A percentile compares a stretch with the other conserved stretches of the same genome.
Evolutionary conservation across 1,140 invertebrate species (phyloP).

Genomic region (Physella acuta): DNA sequence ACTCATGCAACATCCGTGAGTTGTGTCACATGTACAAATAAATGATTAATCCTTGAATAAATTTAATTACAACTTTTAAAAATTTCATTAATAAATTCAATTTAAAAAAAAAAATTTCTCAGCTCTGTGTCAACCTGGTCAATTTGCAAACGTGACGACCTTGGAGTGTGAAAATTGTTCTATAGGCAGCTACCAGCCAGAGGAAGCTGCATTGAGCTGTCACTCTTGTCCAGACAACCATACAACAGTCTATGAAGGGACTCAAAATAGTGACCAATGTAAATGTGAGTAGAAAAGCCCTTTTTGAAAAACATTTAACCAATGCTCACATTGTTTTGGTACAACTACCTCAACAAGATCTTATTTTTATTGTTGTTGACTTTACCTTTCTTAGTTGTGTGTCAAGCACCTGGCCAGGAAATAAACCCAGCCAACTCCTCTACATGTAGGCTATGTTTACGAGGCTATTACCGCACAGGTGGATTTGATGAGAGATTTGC

Average conservation of each 20-base stretch:
- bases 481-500: background rate
- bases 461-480: background rate
- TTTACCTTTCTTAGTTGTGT: constrained; percentile 1
- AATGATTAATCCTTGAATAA: too few relatives aligned
- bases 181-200: background rate
- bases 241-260: background rate
- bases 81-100: too few relatives aligned
- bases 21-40: too few relatives aligned
- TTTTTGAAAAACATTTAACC: too few relatives aligned
- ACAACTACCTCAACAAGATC: too few relatives aligned
- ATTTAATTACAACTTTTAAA: too few relatives aligned
- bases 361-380: too few relatives aligned
- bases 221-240: background rate
- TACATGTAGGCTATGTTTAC: background rate
- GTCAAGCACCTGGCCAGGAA: constrained; percentile 1
- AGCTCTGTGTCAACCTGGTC: background rate
- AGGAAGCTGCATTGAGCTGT: background rate
- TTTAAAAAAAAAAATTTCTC: too few relatives aligned
- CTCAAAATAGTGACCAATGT: background rate
- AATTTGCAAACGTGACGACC: background rate
- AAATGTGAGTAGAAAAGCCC: background rate
- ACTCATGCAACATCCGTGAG: too few relatives aligned
- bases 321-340: too few relatives aligned
- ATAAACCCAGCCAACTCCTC: background rate
- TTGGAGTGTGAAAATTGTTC: background rate